These are phyloP conservation scores for Pterocles gutturalis DNA, from an alignment of 2,113 vertebrate species.

Conservation along the genomic window DNA sequence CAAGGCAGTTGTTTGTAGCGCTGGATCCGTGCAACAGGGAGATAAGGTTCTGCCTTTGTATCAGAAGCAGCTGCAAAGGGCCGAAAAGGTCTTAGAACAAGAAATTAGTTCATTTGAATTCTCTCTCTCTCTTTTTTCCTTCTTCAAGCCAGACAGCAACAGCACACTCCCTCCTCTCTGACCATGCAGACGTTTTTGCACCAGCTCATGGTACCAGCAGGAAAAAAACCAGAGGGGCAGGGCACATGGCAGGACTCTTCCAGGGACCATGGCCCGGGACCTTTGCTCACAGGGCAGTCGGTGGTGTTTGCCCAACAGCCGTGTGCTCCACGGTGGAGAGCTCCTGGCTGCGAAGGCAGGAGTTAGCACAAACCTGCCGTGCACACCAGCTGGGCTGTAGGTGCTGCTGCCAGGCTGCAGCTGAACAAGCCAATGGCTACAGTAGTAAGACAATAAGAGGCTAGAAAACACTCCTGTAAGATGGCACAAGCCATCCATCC, in stretches of 20 bases:
- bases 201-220: background rate
- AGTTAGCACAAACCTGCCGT: background rate
- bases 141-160: background rate
- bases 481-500: background rate
- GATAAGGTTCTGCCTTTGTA: conserved; percentile 72
- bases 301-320: background rate
- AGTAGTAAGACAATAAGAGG: background rate
- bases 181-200: fast-evolving
- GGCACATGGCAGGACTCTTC: fast-evolving
- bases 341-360: background rate
- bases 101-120: conserved; percentile 69
- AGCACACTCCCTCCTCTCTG: background rate
- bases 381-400: fast-evolving
- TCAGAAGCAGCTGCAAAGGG: conserved; percentile 62
- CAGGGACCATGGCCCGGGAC: background rate
- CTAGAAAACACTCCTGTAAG: background rate
- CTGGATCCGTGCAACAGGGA: conserved; percentile 41
- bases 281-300: fast-evolving
- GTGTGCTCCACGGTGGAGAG: fast-evolving
- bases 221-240: background rate
- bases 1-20: conserved; percentile 30
- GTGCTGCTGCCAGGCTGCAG: background rate
- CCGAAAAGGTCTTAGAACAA: conserved; percentile 57
- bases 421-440: background rate
- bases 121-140: background rate